A percentile compares a stretch with the other conserved stretches of the same genome.
These are phyloP conservation scores for Telmatherina bonti DNA, from an alignment of 2,797 vertebrate genomes.

Conservation along the genomic window DNA sequence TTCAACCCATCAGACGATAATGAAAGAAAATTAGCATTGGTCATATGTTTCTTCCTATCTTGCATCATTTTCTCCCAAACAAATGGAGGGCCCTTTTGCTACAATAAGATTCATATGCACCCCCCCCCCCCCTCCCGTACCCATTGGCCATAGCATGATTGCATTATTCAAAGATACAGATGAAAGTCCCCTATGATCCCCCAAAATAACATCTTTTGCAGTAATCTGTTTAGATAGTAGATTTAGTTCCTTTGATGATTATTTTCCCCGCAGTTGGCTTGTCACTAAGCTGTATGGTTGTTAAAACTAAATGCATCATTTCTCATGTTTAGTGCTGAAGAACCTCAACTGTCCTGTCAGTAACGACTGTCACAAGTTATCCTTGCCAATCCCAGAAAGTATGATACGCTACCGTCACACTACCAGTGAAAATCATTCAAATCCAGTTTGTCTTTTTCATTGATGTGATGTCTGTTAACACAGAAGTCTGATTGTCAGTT, in stretches of 20 bases:
- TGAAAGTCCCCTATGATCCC: constrained; percentile 74
- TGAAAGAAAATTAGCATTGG: background rate
- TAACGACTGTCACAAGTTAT: background rate
- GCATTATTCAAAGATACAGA: constrained; percentile 75
- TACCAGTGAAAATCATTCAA: background rate
- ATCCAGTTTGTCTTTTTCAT: background rate
- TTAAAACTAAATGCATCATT: constrained; percentile 5
- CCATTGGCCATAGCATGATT: constrained; percentile 64
- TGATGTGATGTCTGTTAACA: background rate
- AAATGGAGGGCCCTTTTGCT: constrained; percentile 41
- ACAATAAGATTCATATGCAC: constrained; percentile 62
- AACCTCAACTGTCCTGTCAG: constrained; percentile 10
- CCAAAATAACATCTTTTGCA: constrained; percentile 67
- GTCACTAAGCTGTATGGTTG: constrained; percentile 24
- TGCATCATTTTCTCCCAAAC: constrained; percentile 33
- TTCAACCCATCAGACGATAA: constrained; percentile 10
- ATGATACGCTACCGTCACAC: background rate
- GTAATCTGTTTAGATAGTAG: constrained; percentile 67
- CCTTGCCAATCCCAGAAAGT: constrained; percentile 8
- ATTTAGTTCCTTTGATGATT: constrained; percentile 73
- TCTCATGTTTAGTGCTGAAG: constrained; percentile 10
- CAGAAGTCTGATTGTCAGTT: background rate
- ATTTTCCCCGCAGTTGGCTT: constrained; percentile 60
- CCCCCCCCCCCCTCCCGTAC: constrained; percentile 51
- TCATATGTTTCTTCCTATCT: constrained; percentile 16